phyloP scores from a whole-genome alignment of 2,888 invertebrate species.

The Torymus auratus region DNA sequence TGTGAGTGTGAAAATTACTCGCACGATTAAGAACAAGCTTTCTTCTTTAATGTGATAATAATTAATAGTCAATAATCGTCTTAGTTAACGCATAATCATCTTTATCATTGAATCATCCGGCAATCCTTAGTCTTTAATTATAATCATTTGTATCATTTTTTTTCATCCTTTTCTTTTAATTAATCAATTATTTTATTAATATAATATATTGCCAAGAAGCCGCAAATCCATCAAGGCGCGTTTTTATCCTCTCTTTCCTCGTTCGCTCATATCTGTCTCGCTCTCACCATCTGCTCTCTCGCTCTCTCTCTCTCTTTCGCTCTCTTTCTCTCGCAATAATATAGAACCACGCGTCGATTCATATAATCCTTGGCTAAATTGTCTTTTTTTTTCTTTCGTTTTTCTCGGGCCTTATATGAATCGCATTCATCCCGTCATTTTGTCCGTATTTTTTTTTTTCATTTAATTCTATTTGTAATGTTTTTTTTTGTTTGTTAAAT shows the following conservation, averaged over 20 bases:
- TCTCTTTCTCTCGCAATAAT: constrained; percentile 5
- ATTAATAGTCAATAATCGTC: constrained; percentile 59
- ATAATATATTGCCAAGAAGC: constrained; percentile 60
- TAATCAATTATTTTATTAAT: constrained; percentile 57
- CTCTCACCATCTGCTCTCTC: constrained; percentile 34
- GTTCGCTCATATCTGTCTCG: constrained; percentile 28
- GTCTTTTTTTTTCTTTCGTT: too few relatives aligned
- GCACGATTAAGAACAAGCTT: constrained; percentile 59
- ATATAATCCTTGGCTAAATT: constrained; percentile 46
- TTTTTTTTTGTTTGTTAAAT: constrained; percentile 11
- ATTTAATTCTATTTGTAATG: constrained; percentile 6
- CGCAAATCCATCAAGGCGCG: constrained; percentile 60
- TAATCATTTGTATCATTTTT: constrained; percentile 47
- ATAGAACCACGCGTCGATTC: constrained; percentile 47
- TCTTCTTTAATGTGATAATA: constrained; percentile 60
- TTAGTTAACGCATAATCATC: constrained; percentile 58
- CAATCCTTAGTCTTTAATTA: constrained; percentile 59
- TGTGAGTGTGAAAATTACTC: constrained; percentile 38
- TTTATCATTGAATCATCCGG: constrained; percentile 59
- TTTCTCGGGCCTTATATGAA: constrained; percentile 42
- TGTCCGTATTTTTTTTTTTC: constrained; percentile 3
- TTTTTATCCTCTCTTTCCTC: constrained; percentile 50
- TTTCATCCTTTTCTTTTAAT: constrained; percentile 37
- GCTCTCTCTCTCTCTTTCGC: constrained; percentile 8
- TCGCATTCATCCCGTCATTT: constrained; percentile 52